Conservation (phyloP, 2,888 invertebrate species). For the Drosophila meridiana region DNA sequence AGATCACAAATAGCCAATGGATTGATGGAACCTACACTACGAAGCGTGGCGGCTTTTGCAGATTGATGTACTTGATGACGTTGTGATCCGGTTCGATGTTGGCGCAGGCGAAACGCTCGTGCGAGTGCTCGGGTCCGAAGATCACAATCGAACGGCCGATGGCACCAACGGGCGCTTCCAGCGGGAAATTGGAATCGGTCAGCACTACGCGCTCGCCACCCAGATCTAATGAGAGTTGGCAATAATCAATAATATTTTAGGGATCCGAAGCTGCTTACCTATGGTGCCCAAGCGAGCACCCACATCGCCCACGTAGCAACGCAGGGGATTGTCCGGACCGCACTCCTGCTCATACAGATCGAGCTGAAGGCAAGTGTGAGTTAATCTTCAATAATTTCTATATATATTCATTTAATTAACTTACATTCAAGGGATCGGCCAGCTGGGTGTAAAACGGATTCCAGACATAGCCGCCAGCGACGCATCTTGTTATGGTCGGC, state of each 20-base stretch:
- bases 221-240: conserved; percentile 86
- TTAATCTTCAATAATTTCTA: background rate
- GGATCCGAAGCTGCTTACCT: conserved; percentile 83
- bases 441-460: conserved; percentile 96
- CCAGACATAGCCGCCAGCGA: conserved; percentile 96
- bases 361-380: conserved; percentile 86
- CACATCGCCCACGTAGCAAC: conserved; percentile 96
- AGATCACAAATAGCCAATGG: no score
- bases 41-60: conserved; percentile 94
- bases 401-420: conserved; percentile 45
- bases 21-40: conserved; percentile 88
- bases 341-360: conserved; percentile 95
- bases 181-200: conserved; percentile 94
- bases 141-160: conserved; percentile 94
- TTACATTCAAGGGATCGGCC: conserved; percentile 94
- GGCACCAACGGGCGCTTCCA: conserved; percentile 91
- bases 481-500: conserved; percentile 92
- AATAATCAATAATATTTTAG: rapidly evolving
- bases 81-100: conserved; percentile 96
- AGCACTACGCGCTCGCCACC: conserved; percentile 92
- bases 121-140: conserved; percentile 90
- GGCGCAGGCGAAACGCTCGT: conserved; percentile 93
- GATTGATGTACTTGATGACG: conserved; percentile 94
- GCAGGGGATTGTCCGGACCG: conserved; percentile 93
- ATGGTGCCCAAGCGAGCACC: conserved; percentile 94